Base-by-base conservation (phyloP, 1,140 invertebrate species). In the Ylistrum balloti region DNA sequence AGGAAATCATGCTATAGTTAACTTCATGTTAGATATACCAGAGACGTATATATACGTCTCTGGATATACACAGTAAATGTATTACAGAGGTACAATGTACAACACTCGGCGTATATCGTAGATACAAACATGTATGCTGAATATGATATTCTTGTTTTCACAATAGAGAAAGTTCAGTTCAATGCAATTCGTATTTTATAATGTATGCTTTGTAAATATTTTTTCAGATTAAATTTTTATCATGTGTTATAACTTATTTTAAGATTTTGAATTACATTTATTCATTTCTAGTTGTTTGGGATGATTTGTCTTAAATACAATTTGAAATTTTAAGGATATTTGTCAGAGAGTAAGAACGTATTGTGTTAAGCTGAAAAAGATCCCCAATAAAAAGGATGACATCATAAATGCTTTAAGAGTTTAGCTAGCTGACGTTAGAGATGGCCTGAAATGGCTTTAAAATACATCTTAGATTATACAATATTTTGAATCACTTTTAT, bases 371-470 rank as follows among this genome's bases (percentile, higher is more conserved):
- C n/a, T n/a, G n/a, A n/a, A n/a, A n/a, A n/a, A n/a, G n/a, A n/a
- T n/a, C n/a, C n/a, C n/a, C n/a, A n/a, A n/a, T n/a, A n/a, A n/a
- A n/a, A n/a, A n/a, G n/a, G n/a, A n/a, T n/a, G n/a, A n/a, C n/a
- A n/a, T n/a, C n/a, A n/a, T n/a, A n/a, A n/a, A n/a, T n/a, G n/a
- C n/a, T n/a, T n/a, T n/a, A n/a, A n/a, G n/a, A n/a, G n/a, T n/a
- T n/a, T n/a, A n/a, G n/a, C n/a, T n/a, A n/a, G n/a, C n/a, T n/a
- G n/a, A n/a, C n/a, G n/a, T n/a, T n/a, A n/a, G n/a, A n/a, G n/a
- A 74, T 74, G n/a, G 56, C 56, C 56, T 74, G 56, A 74, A 74
- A 74, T n/a, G 56, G 56, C 56, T 74, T 74, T 74, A 74, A 74
- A 74, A 74, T 74, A 74, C n/a, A 28, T 74, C 56, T 11, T 74